A percentile compares a stretch with the other conserved stretches of the same genome.
Conservation (phyloP, 2,113 vertebrate genomes). For the Tylochromis polylepis region DNA sequence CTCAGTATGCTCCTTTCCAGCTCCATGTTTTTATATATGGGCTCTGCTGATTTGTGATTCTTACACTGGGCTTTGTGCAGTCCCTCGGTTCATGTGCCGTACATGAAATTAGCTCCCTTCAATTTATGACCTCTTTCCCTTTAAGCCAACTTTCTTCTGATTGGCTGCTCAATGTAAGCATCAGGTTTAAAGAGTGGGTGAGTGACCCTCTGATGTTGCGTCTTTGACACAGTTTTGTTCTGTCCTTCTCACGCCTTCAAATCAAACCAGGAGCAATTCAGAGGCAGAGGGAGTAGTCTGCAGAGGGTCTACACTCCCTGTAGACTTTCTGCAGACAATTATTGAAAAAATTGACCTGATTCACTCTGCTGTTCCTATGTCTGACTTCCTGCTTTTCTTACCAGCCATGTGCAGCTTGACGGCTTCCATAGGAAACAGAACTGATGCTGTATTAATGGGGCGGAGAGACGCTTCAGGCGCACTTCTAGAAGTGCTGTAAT, state of each 20-base stretch:
- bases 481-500: not conserved
- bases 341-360: not conserved
- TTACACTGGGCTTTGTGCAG: not conserved
- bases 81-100: not conserved
- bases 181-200: not conserved
- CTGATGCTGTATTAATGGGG: not conserved
- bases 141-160: not conserved
- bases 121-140: not conserved
- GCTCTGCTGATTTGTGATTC: not conserved
- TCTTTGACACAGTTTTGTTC: not conserved
- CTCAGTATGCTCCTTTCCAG: not conserved
- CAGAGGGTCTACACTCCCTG: not conserved
- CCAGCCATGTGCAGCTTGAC: fast-evolving
- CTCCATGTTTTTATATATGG: not conserved
- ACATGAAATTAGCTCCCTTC: not conserved
- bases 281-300: not conserved
- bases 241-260: fast-evolving
- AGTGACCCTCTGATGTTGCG: not conserved
- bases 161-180: not conserved
- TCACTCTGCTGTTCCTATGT: not conserved
- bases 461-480: not conserved
- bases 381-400: not conserved
- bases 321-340: not conserved
- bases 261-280: not conserved
- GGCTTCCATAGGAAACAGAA: not conserved